Conservation (phyloP, 2,888 invertebrate genomes). For the Dryobota labecula region DNA sequence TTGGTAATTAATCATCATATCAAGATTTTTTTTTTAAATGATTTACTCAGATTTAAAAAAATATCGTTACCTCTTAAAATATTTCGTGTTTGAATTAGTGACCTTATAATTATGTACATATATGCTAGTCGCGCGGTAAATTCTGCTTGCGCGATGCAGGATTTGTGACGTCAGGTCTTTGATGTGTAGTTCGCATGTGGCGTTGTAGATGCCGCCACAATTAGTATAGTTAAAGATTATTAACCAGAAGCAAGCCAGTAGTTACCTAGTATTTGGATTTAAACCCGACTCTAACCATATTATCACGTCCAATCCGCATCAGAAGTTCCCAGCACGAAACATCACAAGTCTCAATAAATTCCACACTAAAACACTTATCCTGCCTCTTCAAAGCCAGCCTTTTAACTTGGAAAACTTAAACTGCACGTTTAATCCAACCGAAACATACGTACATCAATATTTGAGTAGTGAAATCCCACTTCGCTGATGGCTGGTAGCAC, state of each 20-base stretch:
- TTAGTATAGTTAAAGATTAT: too few species aligned
- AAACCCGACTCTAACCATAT: background rate
- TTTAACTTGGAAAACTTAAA: constrained; percentile 49
- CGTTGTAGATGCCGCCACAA: too few species aligned
- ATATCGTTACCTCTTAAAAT: too few species aligned
- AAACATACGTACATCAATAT: constrained; percentile 65
- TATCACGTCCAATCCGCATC: background rate
- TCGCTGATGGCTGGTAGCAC: constrained; percentile 66
- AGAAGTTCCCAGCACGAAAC: background rate
- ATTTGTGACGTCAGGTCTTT: too few species aligned
- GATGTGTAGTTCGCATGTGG: too few species aligned
- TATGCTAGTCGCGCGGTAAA: too few species aligned
- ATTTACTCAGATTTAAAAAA: too few species aligned
- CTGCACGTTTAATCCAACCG: constrained; percentile 55
- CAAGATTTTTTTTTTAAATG: too few species aligned
- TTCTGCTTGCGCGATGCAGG: too few species aligned
- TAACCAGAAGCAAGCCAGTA: background rate
- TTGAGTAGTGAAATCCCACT: constrained; percentile 68
- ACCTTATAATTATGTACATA: too few species aligned
- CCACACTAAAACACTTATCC: constrained; percentile 2
- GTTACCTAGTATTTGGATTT: background rate
- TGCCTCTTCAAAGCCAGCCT: constrained; percentile 16
- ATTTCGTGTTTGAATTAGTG: too few species aligned
- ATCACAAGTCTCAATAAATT: constrained; percentile 25
- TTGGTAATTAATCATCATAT: too few species aligned